Percentiles rank a stretch among this genome's conserved stretches.
phyloP scores from a whole-genome alignment of 2,797 vertebrate species.

The Sebastes elongatus region DNA sequence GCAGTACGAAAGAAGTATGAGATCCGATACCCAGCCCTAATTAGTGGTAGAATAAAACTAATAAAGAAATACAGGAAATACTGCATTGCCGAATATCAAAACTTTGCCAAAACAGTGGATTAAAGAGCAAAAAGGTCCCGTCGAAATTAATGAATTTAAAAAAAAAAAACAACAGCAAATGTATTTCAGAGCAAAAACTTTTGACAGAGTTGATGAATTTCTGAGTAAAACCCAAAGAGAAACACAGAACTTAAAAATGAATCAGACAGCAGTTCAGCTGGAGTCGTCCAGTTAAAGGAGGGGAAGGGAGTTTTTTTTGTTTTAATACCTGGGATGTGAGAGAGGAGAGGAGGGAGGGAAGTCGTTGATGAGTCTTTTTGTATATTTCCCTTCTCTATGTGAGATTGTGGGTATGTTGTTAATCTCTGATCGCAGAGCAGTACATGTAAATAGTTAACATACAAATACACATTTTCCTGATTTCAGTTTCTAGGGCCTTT shows the following conservation, averaged over 20 bases:
- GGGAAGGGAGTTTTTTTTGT: conserved; percentile 39
- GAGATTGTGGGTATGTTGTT: conserved; percentile 40
- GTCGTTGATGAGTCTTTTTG: conserved; percentile 41
- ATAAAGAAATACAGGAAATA: background rate
- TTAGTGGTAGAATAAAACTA: conserved; percentile 43
- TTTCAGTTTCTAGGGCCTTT: conserved; percentile 70
- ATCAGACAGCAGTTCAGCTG: conserved; percentile 83
- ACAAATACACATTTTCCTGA: conserved; percentile 81
- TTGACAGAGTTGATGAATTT: conserved; percentile 20
- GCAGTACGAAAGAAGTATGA: background rate
- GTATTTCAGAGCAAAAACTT: conserved; percentile 8
- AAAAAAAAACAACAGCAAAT: background rate
- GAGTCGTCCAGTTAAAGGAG: conserved; percentile 79
- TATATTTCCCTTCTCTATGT: conserved; percentile 46
- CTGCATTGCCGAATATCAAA: background rate
- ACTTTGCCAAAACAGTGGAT: background rate
- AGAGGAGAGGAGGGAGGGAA: conserved; percentile 39
- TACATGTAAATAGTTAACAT: conserved; percentile 73
- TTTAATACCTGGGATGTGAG: conserved; percentile 41
- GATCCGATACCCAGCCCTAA: background rate
- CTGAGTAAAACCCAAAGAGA: conserved; percentile 39
- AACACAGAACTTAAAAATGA: conserved; percentile 18
- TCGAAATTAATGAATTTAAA: conserved; percentile 7
- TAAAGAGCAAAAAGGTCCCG: conserved; percentile 13
- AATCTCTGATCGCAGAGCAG: conserved; percentile 62